These are phyloP conservation scores for Dryas iulia DNA, from an alignment of 1,140 invertebrate species.

Conservation along the genomic window DNA sequence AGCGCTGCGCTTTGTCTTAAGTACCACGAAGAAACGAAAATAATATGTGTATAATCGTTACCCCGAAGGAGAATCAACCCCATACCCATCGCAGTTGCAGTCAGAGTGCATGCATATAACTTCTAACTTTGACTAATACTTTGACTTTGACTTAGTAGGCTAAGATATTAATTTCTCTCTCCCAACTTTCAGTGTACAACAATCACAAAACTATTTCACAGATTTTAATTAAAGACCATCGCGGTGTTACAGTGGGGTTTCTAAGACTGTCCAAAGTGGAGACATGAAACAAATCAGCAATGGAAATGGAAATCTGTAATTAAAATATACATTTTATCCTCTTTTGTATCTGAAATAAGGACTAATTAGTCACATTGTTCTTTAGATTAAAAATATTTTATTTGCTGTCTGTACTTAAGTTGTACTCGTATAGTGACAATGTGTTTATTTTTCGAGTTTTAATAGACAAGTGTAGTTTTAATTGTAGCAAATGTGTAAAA, in stretches of 20 bases:
- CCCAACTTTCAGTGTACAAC: not conserved
- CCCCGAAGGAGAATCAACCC: too few relatives aligned
- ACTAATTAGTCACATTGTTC: constrained; percentile 1
- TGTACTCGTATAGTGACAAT: not conserved
- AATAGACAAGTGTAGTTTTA: too few relatives aligned
- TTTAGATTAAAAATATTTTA: not conserved
- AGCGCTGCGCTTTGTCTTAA: too few relatives aligned
- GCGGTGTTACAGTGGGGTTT: not conserved
- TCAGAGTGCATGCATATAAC: too few relatives aligned
- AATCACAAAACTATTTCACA: not conserved
- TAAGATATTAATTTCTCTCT: too few relatives aligned
- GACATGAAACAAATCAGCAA: not conserved
- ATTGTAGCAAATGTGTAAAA: too few relatives aligned
- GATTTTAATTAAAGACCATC: not conserved
- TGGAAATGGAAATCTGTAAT: not conserved
- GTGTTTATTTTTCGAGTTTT: too few relatives aligned
- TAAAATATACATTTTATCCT: not conserved
- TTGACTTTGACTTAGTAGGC: too few relatives aligned
- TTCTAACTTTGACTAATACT: too few relatives aligned
- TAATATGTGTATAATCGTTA: too few relatives aligned
- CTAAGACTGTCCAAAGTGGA: not conserved
- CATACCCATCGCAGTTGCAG: too few relatives aligned
- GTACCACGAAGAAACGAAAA: too few relatives aligned
- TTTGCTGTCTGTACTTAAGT: not conserved
- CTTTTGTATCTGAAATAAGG: not conserved